phyloP scores from a whole-genome alignment of 2,888 invertebrate species.

The Scelioninae gen. 1 region DNA sequence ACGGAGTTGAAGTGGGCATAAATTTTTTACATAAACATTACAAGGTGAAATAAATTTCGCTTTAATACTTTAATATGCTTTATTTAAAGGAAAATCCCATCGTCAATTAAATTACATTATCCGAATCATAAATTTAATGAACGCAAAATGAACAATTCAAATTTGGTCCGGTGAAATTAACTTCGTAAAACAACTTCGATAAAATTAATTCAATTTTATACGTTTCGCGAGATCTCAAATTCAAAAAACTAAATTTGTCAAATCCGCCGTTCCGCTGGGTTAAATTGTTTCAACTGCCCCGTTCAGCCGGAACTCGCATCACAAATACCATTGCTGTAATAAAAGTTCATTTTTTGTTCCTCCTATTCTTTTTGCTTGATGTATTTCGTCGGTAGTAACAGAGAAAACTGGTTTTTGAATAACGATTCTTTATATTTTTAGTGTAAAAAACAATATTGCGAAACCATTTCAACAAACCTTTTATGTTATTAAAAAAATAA shows the following conservation, averaged over 20 bases:
- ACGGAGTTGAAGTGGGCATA: too few species aligned
- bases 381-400: constrained; percentile 3
- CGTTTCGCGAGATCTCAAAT: background rate
- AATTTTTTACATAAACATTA: too few species aligned
- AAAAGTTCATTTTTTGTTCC: background rate
- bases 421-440: constrained; percentile 37
- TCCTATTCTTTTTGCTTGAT: background rate
- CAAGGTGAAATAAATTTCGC: too few species aligned
- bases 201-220: background rate
- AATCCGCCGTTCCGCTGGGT: background rate
- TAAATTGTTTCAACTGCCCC: background rate
- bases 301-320: background rate
- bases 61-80: too few species aligned
- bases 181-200: background rate
- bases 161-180: background rate
- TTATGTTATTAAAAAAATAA: too few species aligned
- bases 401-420: constrained; percentile 31
- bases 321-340: background rate
- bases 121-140: background rate
- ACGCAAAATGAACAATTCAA: background rate
- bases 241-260: background rate
- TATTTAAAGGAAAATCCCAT: background rate
- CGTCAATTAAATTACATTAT: background rate
- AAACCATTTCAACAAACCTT: constrained; percentile 33
- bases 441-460: constrained; percentile 38